These are phyloP conservation scores for Tanytarsus gracilentus DNA, from an alignment of 2,888 invertebrate genomes.

Conservation along the genomic window DNA sequence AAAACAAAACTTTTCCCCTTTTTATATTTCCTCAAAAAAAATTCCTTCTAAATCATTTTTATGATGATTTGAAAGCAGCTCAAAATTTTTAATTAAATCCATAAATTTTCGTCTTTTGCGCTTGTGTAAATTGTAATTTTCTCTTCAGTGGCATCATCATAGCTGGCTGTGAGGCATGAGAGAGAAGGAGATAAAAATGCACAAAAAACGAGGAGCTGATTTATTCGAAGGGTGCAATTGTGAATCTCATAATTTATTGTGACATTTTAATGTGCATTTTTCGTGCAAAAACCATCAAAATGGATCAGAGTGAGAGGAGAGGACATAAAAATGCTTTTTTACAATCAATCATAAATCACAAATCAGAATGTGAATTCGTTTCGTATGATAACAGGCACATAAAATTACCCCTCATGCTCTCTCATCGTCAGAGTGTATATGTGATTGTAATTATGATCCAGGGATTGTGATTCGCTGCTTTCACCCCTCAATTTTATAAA, in stretches of 20 bases:
- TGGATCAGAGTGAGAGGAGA: neutral
- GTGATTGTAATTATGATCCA: constrained; percentile 6
- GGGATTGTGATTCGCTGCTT: constrained; percentile 1
- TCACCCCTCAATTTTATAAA: neutral
- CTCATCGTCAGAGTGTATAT: neutral
- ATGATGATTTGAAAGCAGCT: neutral
- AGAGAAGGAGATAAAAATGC: neutral
- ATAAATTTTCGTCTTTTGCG: constrained; percentile 5
- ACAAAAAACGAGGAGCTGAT: neutral
- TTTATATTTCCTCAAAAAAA: neutral
- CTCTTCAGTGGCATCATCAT: no score
- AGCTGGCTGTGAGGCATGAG: no score
- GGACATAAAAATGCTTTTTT: constrained; percentile 9
- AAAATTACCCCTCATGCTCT: neutral
- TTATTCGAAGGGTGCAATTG: constrained; percentile 21
- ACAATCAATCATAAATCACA: constrained; percentile 26
- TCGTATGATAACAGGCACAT: constrained; percentile 15
- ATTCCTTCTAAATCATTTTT: constrained; percentile 8
- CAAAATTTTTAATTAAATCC: constrained; percentile 19
- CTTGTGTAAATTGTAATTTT: neutral
- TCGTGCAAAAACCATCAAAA: constrained; percentile 16
- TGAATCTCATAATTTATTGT: constrained; percentile 21
- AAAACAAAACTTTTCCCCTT: neutral
- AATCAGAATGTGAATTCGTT: constrained; percentile 13
- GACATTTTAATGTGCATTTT: constrained; percentile 27